phyloP scores from a whole-genome alignment of 1,140 invertebrate species.

The Tetragnatha versicolor region DNA sequence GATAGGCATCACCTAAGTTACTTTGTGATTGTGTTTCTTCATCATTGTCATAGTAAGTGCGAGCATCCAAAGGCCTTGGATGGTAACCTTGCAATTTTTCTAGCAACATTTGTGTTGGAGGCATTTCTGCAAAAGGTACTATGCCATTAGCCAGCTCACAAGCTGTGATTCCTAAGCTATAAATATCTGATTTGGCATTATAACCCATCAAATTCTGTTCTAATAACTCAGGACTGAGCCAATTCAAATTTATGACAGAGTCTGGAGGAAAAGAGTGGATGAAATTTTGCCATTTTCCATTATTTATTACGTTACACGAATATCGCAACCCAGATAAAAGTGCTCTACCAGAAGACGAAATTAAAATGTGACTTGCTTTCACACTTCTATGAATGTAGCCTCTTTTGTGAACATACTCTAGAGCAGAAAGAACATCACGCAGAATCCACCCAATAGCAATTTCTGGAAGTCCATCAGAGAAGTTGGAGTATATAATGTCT shows the following conservation, averaged over 20 bases:
- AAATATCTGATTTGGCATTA: conserved; percentile 87
- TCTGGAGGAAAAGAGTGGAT: conserved; percentile 78
- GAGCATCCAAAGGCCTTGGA: conserved; percentile 79
- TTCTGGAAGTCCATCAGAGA: conserved; percentile 81
- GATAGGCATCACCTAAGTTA: conserved; percentile 45
- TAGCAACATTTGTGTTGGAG: conserved; percentile 84
- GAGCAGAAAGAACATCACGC: conserved; percentile 76
- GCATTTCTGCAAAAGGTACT: conserved; percentile 82
- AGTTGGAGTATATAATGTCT: conserved; percentile 79
- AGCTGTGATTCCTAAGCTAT: conserved; percentile 84
- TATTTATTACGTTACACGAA: conserved; percentile 74
- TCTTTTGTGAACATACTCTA: conserved; percentile 84
- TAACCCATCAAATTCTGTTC: conserved; percentile 88
- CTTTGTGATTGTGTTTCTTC: conserved; percentile 58
- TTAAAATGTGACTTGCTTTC: conserved; percentile 82
- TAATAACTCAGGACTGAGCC: conserved; percentile 89
- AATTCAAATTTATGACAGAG: conserved; percentile 77
- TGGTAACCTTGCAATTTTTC: conserved; percentile 84
- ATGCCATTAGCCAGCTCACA: conserved; percentile 90
- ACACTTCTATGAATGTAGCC: conserved; percentile 87
- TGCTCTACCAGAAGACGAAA: conserved; percentile 74
- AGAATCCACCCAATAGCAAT: conserved; percentile 79
- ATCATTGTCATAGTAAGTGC: conserved; percentile 70
- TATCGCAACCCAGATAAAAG: conserved; percentile 80
- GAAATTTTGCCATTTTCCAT: conserved; percentile 73